Conservation (phyloP, 1,140 invertebrate genomes). For the Bombus vancouverensis region DNA sequence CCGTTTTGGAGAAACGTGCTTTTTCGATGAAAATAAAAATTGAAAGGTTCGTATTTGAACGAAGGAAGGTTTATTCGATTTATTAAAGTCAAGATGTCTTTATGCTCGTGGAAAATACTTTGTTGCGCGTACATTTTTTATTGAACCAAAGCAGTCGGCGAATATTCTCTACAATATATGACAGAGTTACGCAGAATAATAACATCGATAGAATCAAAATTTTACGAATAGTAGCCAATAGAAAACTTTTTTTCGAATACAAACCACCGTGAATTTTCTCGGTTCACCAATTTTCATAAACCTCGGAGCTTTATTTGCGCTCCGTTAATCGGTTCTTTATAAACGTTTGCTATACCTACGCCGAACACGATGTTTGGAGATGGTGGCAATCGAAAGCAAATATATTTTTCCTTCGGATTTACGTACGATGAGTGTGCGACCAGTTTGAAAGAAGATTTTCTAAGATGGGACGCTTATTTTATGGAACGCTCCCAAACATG, state of each 20-base stretch:
- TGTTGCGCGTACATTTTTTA: not conserved
- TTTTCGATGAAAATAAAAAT: slow-evolving; percentile 1
- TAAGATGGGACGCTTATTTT: slow-evolving; percentile 14
- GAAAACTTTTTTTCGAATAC: not conserved
- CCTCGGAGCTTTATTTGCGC: not conserved
- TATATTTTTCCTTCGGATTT: not conserved
- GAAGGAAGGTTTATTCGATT: slow-evolving; percentile 5
- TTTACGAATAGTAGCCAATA: not conserved
- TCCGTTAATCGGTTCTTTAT: slow-evolving; percentile 16
- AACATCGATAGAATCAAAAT: not conserved
- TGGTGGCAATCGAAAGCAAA: not conserved
- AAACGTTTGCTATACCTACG: not conserved
- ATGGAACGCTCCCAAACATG: not conserved
- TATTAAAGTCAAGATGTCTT: not conserved
- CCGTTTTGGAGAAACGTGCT: no score
- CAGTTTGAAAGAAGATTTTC: not conserved
- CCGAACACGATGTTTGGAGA: not conserved
- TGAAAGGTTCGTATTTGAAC: not conserved
- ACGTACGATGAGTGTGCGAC: not conserved
- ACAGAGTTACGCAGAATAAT: not conserved
- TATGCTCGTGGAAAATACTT: not conserved
- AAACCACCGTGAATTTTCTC: not conserved
- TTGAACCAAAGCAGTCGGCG: not conserved
- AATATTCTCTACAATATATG: no score
- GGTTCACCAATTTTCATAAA: not conserved